Evolutionary conservation across 2,113 vertebrate species (phyloP).

Genomic region (Gopherus flavomarginatus): DNA sequence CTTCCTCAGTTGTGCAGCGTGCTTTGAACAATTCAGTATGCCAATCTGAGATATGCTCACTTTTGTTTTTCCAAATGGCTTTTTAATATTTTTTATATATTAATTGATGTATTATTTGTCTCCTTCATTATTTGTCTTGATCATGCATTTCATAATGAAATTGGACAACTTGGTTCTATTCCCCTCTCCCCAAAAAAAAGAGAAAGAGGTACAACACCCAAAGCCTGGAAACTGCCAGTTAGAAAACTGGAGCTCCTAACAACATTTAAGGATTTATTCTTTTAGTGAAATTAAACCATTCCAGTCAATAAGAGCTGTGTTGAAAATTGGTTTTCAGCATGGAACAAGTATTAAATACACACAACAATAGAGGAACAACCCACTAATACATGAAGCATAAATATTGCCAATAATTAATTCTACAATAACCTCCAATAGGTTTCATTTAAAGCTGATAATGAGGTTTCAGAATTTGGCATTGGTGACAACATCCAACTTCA

Average conservation of each 20-base stretch:
- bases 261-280: not conserved
- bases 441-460: not conserved
- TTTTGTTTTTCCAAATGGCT: not conserved
- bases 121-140: not conserved
- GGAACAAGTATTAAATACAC: not conserved
- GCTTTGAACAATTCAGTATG: not conserved
- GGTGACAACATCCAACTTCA: not conserved
- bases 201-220: rapidly evolving
- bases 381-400: not conserved
- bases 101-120: not conserved
- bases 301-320: not conserved
- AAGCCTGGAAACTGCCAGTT: not conserved
- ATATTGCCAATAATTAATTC: not conserved
- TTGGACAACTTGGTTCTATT: not conserved
- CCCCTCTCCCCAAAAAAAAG: not conserved
- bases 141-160: not conserved
- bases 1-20: not conserved
- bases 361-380: not conserved
- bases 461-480: not conserved
- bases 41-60: not conserved
- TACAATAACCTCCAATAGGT: rapidly evolving
- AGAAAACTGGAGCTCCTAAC: not conserved
- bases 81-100: not conserved
- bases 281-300: not conserved
- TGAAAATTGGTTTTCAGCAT: not conserved